These are phyloP conservation scores for Oriolus oriolus DNA, from an alignment of 2,113 vertebrate species.

Conservation along the genomic window DNA sequence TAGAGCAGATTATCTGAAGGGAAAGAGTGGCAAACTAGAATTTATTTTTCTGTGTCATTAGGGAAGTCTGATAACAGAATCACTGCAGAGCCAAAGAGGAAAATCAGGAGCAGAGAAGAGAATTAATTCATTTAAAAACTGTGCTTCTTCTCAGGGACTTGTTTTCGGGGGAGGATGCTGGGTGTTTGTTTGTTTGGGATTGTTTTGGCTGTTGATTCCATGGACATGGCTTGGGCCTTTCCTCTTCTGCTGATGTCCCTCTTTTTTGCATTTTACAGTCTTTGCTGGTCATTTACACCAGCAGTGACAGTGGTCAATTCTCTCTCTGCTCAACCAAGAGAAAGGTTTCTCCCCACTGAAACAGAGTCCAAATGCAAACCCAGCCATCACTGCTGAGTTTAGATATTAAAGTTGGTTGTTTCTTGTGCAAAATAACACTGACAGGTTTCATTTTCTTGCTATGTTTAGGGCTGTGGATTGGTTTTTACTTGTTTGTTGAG, in stretches of 20 bases:
- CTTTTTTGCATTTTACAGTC: not conserved
- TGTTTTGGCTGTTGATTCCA: not conserved
- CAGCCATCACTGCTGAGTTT: not conserved
- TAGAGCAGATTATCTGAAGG: not conserved
- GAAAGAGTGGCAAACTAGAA: not conserved
- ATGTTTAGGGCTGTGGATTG: not conserved
- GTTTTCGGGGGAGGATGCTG: fast-evolving
- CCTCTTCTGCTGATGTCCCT: not conserved
- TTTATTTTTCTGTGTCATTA: not conserved
- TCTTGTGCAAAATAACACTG: not conserved
- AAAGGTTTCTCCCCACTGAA: not conserved
- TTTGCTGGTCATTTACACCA: not conserved
- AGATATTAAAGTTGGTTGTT: not conserved
- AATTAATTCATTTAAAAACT: not conserved
- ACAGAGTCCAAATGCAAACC: not conserved
- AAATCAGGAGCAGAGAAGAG: not conserved
- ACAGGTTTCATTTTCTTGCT: not conserved
- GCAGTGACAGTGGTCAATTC: not conserved
- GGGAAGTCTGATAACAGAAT: not conserved
- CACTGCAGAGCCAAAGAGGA: not conserved
- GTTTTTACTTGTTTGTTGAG: not conserved
- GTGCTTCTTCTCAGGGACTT: not conserved
- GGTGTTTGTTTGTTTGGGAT: fast-evolving
- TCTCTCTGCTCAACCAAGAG: not conserved
- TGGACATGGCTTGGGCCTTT: not conserved